Percentiles rank a stretch among this genome's conserved stretches.
Conservation (phyloP, 2,113 vertebrate genomes). For the Sinocyclocheilus grahami region DNA sequence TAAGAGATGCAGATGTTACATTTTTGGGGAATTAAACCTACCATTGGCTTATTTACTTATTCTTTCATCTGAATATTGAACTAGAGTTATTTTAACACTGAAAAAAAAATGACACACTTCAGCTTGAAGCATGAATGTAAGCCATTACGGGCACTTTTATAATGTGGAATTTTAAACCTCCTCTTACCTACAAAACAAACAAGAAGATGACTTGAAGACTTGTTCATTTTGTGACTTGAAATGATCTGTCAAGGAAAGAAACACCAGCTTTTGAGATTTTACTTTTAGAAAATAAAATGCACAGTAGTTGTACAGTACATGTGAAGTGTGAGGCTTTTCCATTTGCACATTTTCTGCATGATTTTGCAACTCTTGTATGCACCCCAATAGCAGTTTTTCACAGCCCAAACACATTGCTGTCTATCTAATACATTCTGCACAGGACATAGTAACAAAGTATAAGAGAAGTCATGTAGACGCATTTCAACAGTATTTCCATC, state of each 20-base stretch:
- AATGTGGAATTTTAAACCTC: conserved; percentile 19
- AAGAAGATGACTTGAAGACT: conserved; percentile 20
- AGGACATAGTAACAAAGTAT: neutral
- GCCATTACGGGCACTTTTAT: neutral
- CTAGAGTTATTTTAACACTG: neutral
- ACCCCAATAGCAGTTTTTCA: neutral
- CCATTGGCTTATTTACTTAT: neutral
- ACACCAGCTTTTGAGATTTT: conserved; percentile 45
- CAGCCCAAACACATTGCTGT: neutral
- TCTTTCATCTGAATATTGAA: neutral
- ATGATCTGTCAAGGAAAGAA: conserved; percentile 31
- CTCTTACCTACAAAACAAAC: neutral
- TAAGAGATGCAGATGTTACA: too few relatives aligned
- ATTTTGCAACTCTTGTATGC: neutral
- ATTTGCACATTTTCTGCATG: neutral
- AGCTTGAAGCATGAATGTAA: conserved; percentile 31
- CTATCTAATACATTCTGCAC: neutral
- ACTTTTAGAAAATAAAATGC: conserved; percentile 39
- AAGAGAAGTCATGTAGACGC: neutral
- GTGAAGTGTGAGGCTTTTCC: neutral
- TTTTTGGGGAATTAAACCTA: neutral
- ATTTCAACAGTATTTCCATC: neutral
- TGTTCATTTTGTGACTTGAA: conserved; percentile 28
- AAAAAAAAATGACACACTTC: conserved; percentile 21
- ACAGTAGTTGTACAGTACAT: conserved; percentile 7